phyloP scores from a whole-genome alignment of 2,113 vertebrate genomes.

The Okapia johnstoni region DNA sequence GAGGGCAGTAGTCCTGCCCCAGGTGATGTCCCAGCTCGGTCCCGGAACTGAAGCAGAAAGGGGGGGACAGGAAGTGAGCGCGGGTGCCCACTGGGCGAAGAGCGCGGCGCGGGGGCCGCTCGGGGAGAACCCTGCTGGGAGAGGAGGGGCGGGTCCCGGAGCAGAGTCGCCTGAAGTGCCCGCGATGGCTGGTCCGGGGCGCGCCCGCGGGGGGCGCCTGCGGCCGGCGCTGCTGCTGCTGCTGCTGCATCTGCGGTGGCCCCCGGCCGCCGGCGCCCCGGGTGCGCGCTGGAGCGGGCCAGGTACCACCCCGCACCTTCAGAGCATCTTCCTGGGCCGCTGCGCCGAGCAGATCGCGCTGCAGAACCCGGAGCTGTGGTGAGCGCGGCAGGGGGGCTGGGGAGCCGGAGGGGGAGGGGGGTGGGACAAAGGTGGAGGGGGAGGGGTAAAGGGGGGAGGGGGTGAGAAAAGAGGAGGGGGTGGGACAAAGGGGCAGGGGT shows the following conservation, averaged over 20 bases:
- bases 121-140: fast-evolving
- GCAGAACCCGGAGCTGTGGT: constrained; percentile 76
- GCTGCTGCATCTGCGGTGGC: not conserved
- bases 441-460: fast-evolving
- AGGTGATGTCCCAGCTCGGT: not conserved
- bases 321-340: constrained; percentile 79
- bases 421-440: fast-evolving
- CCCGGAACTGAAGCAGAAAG: fast-evolving
- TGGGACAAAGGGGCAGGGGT: fast-evolving
- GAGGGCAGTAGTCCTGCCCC: fast-evolving
- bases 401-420: fast-evolving
- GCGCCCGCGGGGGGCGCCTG: fast-evolving
- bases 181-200: not conserved
- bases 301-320: constrained; percentile 76
- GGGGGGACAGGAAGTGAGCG: not conserved
- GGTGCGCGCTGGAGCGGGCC: constrained; percentile 70
- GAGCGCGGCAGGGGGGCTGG: constrained; percentile 9
- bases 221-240: not conserved
- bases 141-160: not conserved
- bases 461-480: no score
- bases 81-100: fast-evolving
- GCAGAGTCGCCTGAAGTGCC: not conserved
- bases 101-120: fast-evolving
- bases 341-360: constrained; percentile 76
- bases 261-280: not conserved